A percentile compares a stretch with the other conserved stretches of the same genome.
Evolutionary conservation across 64 coral and sea anemone genomes (phyloP).

Genomic region (Actinia tenebrosa): DNA sequence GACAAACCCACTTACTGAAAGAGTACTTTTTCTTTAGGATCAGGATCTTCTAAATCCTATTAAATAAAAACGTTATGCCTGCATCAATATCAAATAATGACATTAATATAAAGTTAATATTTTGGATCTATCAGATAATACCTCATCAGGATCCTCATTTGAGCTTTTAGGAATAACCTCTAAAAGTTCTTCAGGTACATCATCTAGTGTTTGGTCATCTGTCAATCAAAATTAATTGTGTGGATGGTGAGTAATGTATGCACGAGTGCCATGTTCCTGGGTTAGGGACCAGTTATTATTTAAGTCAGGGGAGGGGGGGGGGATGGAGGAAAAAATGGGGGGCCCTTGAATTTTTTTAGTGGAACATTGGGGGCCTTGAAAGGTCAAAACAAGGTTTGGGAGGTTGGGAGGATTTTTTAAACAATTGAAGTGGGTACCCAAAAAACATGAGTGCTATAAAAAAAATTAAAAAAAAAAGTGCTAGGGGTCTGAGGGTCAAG

Average conservation of each 20-base stretch:
- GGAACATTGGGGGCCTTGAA: no score
- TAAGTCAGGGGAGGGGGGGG: no score
- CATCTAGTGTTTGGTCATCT: not conserved
- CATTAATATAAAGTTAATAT: no score
- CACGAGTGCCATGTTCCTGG: not conserved
- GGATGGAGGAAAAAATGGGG: no score
- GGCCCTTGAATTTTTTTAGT: no score
- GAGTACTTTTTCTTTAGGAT: not conserved
- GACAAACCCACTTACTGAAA: slow-evolving; percentile 4
- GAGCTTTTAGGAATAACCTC: not conserved
- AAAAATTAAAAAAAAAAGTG: no score
- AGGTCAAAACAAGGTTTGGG: no score
- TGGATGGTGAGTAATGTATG: not conserved
- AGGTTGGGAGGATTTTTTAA: no score
- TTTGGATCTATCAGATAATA: not conserved
- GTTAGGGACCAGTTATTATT: no score
- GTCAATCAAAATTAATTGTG: not conserved
- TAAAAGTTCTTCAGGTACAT: not conserved
- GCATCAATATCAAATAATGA: not conserved
- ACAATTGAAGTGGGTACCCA: no score
- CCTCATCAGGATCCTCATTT: not conserved
- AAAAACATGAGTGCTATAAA: no score
- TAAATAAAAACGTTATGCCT: not conserved
- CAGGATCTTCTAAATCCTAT: slow-evolving; percentile 2
- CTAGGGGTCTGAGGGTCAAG: no score